phyloP scores from a whole-genome alignment of 2,888 invertebrate genomes.

The Metopia argyrocephala region DNA sequence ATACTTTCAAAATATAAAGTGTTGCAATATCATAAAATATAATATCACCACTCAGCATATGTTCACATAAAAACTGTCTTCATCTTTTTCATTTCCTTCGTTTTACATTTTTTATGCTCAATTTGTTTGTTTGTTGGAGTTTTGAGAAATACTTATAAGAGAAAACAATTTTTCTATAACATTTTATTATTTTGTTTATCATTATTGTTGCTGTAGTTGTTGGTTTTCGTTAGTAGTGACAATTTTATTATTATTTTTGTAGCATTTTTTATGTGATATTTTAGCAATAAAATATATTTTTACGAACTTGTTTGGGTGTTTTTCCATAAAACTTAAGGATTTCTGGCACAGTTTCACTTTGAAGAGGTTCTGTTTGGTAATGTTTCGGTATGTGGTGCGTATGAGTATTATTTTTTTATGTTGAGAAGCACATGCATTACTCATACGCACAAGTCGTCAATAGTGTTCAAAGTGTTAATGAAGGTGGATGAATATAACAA shows the following conservation, averaged over 20 bases:
- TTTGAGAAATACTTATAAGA: neutral
- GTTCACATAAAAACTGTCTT: too few relatives aligned
- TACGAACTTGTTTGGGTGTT: too few relatives aligned
- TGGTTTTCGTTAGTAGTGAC: neutral
- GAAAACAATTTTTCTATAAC: conserved; percentile 13
- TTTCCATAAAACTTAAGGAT: too few relatives aligned
- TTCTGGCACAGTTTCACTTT: too few relatives aligned
- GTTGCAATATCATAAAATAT: too few relatives aligned
- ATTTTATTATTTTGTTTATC: conserved; percentile 32
- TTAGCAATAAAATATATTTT: too few relatives aligned
- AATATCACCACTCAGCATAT: too few relatives aligned
- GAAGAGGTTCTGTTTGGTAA: too few relatives aligned
- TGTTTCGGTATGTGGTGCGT: neutral
- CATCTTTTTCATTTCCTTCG: neutral
- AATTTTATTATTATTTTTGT: neutral
- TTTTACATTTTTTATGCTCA: conserved; percentile 21
- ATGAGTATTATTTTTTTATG: neutral
- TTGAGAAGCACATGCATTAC: too few relatives aligned
- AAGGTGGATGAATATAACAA: too few relatives aligned
- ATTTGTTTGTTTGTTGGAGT: conserved; percentile 38
- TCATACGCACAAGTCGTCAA: neutral
- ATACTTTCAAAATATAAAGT: too few relatives aligned
- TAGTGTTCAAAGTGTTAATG: too few relatives aligned
- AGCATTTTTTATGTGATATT: neutral
- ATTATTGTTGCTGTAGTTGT: neutral